Percentiles rank a stretch among this genome's conserved stretches.
Conservation (phyloP, 2,113 vertebrate genomes). For the Glaucidium brasilianum region DNA sequence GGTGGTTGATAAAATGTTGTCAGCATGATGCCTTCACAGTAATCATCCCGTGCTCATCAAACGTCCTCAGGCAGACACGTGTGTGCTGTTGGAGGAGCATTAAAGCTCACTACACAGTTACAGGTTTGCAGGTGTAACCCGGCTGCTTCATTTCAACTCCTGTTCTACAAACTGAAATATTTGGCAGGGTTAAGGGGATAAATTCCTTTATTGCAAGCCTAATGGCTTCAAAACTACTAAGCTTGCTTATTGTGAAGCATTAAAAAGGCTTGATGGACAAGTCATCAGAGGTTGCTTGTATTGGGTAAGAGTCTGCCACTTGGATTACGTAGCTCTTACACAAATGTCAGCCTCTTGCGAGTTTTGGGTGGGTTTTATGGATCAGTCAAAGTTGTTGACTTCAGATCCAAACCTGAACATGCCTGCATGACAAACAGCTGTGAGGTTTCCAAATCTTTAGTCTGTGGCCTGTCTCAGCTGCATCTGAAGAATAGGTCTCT, state of each 20-base stretch:
- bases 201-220: not conserved
- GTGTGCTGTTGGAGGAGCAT: not conserved
- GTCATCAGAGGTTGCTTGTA: not conserved
- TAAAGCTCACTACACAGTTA: not conserved
- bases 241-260: not conserved
- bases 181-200: not conserved
- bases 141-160: not conserved
- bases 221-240: not conserved
- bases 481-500: not conserved
- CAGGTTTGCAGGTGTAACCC: not conserved
- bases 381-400: not conserved
- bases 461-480: not conserved
- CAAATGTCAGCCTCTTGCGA: not conserved
- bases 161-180: not conserved
- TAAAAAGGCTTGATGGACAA: not conserved
- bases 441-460: not conserved
- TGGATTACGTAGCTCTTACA: not conserved
- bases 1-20: not conserved
- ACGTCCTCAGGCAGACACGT: not conserved
- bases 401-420: not conserved
- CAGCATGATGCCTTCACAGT: not conserved
- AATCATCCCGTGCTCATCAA: not conserved
- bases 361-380: not conserved
- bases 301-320: not conserved
- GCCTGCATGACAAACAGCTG: not conserved